Percentiles rank a stretch among this genome's conserved stretches.
phyloP scores from a whole-genome alignment of 2,888 invertebrate genomes.

The Tenthredo distinguenda region DNA sequence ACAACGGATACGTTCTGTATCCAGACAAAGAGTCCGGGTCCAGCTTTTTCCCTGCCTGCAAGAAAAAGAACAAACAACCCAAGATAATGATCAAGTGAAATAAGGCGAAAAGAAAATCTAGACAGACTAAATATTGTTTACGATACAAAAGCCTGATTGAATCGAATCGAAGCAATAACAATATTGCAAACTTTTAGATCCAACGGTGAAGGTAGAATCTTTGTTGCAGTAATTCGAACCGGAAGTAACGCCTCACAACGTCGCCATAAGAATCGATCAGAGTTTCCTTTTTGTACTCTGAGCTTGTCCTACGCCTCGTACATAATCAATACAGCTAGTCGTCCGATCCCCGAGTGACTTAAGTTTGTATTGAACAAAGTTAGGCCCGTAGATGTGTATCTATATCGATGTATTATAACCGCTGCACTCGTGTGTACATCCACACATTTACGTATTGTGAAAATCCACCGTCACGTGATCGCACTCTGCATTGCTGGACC shows the following conservation, averaged over 20 bases:
- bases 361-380: not conserved
- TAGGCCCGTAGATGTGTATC: not conserved
- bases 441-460: slow-evolving; percentile 1
- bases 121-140: not conserved
- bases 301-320: no score
- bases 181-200: not conserved
- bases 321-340: not conserved
- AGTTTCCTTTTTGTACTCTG: not conserved
- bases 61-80: not conserved
- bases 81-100: not conserved
- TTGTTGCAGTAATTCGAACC: not conserved
- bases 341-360: not conserved
- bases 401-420: not conserved
- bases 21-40: not conserved
- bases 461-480: not conserved
- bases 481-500: slow-evolving; percentile 33
- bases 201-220: not conserved
- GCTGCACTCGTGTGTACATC: not conserved
- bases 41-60: not conserved
- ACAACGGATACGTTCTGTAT: not conserved
- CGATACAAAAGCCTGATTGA: no score
- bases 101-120: not conserved
- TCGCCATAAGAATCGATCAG: slow-evolving; percentile 14
- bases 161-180: not conserved
- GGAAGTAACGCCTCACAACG: slow-evolving; percentile 5